Evolutionary conservation across 1,140 invertebrate species (phyloP).

Genomic region (Triops cancriformis): DNA sequence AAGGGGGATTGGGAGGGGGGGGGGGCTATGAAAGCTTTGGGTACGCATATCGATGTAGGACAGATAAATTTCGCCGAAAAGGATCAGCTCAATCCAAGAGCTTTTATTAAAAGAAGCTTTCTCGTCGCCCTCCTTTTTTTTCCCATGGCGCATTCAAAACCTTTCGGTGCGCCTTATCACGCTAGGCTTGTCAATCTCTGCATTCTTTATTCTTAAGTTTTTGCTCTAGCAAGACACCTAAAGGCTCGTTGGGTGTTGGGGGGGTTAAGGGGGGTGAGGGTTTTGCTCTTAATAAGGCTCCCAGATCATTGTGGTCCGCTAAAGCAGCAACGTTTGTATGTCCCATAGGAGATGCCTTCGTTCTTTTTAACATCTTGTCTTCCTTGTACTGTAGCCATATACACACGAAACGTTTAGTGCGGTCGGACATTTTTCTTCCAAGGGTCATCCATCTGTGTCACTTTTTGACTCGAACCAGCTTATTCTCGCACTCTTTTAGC

Average conservation of each 20-base stretch:
- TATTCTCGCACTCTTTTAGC: not conserved
- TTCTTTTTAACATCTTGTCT: too few species aligned
- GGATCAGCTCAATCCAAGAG: not conserved
- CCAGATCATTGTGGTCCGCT: not conserved
- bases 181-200: not conserved
- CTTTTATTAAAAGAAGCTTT: not conserved
- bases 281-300: not conserved
- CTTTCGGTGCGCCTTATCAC: not conserved
- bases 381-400: not conserved
- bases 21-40: not conserved
- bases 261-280: too few species aligned
- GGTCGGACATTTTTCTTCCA: not conserved
- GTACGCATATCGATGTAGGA: not conserved
- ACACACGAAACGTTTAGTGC: not conserved
- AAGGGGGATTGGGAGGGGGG: not conserved
- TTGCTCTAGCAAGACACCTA: not conserved
- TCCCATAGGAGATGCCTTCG: not conserved
- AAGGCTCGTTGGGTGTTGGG: not conserved
- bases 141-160: not conserved
- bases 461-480: not conserved
- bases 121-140: not conserved
- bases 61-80: conserved; percentile 11
- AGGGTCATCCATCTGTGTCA: not conserved
- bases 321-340: not conserved
- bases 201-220: not conserved